Base-by-base conservation (phyloP, 2,888 invertebrate genomes). In the Drosophila tanythrix region DNA sequence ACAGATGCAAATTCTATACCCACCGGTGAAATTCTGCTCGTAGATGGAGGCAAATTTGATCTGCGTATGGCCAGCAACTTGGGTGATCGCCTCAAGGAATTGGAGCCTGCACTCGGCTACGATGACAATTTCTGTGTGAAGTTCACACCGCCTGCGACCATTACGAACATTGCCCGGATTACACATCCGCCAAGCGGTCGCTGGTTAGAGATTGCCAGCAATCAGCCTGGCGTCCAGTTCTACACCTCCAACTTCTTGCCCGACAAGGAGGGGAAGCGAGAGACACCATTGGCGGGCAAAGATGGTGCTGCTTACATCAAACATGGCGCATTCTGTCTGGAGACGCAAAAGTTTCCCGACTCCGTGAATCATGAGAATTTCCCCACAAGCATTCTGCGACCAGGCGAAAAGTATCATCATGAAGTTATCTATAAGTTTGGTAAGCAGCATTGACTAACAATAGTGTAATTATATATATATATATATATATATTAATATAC, bases 321-420 rank as follows among this genome's bases (percentile, higher is more conserved):
- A 77, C 97, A 97, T 85, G 96, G 96, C 0, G 97, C 96, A 3
- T 95, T 98, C 89, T 98, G 98, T 90, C 93, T 98, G 61, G 98
- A 98, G 94, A 97, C 98, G 0, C 98, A 99, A 93, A 97, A 97
- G 91, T 98, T 96, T 94, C 98, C 99, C 0, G 97, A 99, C 93
- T 97, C 98, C 15, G 94, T 97, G 1, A 97, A 98, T 93, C 96
- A 97, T 92, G 96, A 96, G 82, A 96, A 96, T 83, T 98, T 97
- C 83, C 97, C 97, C 2, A 95, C 95, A 66, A 94, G 95, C 7
- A 94, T 97, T 56, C 86, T 97, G 53, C 94, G 95, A 84, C 97
- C 97, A 15, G 96, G 96, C 2, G 94, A 96, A 83, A 93, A 94
- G 2, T 97, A 97, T 90, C 92, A 94, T 29, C 97, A 97, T 85